Evolutionary conservation across 2,797 vertebrate genomes (phyloP), one percentile per base, ranked within the genome.

Genomic region (Sylvia borin): DNA sequence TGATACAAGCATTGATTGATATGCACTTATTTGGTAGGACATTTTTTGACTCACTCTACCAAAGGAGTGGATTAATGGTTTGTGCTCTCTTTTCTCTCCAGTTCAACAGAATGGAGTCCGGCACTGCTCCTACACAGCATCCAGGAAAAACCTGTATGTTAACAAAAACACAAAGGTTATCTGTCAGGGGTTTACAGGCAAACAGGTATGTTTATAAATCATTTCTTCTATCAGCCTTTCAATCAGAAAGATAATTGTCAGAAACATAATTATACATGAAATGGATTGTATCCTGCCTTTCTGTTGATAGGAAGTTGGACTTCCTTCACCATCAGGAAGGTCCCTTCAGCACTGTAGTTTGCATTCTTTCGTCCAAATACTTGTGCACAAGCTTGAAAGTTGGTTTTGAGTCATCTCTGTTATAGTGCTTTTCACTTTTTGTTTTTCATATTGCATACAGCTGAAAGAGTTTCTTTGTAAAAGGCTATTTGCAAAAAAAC

Each of bases 141-240:
- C 98, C 24, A 98, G 99, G 95, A 98, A 98, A 93, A 98, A 99
- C 94, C 98, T 99, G 55, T 99, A 98, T 95, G 98, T 99, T 88
- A 97, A 96, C 97, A 99, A 99, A 97, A 97, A 97, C 96, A 99
- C 99, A 5, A 99, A 99, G 97, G 98, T 99, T 97, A 98, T 99
- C 97, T 99, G 99, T 96, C 99, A 99, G 81, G 99, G 99, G 47
- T 99, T 99, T 97, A 99, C 99, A 65, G 99, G 99, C 90, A 99
- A 99, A 96, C 99, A 99, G 99, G 99, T 99, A 96, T n/a, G 98
- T 98, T 36, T 43, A 9, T 22, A 19, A 92, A 50, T 9, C 1
- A 5, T 51, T 78, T 72, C 27, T 65, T 80, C 27, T 83, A 1
- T 34, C 25, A n/a, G 16, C 19, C 53, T 79, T 91, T 78, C 27